Evolutionary conservation across 2,888 invertebrate species (phyloP).

Genomic region (Synanthedon myopaeformis): DNA sequence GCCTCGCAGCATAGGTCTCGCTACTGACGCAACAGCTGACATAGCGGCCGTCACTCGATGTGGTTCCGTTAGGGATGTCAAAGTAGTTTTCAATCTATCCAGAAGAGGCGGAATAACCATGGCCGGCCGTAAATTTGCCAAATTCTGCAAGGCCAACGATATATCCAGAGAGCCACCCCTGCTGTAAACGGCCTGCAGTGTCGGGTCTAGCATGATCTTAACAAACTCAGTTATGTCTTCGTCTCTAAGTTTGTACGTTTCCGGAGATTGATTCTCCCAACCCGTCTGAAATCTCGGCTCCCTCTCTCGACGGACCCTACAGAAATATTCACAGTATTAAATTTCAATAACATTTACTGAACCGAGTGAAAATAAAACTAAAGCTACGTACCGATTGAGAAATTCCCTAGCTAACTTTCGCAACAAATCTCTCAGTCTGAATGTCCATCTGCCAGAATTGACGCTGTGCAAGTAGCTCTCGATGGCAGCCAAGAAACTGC

Average conservation of each 20-base stretch:
- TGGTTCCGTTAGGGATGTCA: conserved; percentile 90
- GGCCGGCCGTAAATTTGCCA: conserved; percentile 84
- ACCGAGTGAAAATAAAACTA: background rate
- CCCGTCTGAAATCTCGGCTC: conserved; percentile 61
- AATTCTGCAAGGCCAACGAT: conserved; percentile 76
- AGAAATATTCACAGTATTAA: background rate
- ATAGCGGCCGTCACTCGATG: conserved; percentile 82
- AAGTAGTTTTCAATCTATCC: conserved; percentile 81
- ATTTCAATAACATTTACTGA: background rate
- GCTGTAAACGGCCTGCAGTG: conserved; percentile 84
- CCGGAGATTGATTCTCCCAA: conserved; percentile 80
- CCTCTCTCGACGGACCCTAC: conserved; percentile 75
- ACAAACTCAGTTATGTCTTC: conserved; percentile 86
- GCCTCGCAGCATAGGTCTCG: conserved; percentile 73
- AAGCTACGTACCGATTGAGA: conserved; percentile 55
- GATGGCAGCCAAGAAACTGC: conserved; percentile 83
- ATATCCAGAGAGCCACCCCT: conserved; percentile 75
- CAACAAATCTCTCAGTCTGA: conserved; percentile 75
- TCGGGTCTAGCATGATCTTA: conserved; percentile 77
- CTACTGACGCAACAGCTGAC: conserved; percentile 77
- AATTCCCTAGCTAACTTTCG: conserved; percentile 77
- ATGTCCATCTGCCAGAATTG: conserved; percentile 85
- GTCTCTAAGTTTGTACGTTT: conserved; percentile 79
- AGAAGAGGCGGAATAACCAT: conserved; percentile 85
- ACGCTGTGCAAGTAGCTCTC: conserved; percentile 93